Percentiles rank a stretch among this genome's conserved stretches.
Conservation (phyloP, 2,888 invertebrate genomes). For the Smittia aterrima region DNA sequence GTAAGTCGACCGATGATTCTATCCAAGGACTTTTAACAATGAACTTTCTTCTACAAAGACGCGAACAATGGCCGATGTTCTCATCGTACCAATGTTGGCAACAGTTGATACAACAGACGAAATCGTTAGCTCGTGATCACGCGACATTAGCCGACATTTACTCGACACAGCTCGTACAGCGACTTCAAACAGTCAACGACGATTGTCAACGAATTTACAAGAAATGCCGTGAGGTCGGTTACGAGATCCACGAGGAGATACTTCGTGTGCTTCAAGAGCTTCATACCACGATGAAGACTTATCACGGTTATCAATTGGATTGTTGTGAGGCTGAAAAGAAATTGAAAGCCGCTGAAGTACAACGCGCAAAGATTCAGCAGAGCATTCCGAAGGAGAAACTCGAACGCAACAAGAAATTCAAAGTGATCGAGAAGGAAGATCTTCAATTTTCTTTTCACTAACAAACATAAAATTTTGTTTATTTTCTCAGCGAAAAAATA, state of each 20-base stretch:
- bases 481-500: conserved; percentile 72
- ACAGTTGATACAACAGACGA: conserved; percentile 81
- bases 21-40: not conserved
- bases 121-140: conserved; percentile 85
- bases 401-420: conserved; percentile 76
- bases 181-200: conserved; percentile 82
- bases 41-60: conserved; percentile 56
- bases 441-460: conserved; percentile 66
- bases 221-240: conserved; percentile 81
- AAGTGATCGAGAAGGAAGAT: conserved; percentile 86
- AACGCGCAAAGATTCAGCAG: conserved; percentile 65
- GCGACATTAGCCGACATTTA: conserved; percentile 87
- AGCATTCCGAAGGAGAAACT: conserved; percentile 65
- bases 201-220: conserved; percentile 80
- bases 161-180: conserved; percentile 77
- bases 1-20: conserved; percentile 55
- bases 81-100: conserved; percentile 91
- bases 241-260: conserved; percentile 91
- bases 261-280: conserved; percentile 86
- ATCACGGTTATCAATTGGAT: conserved; percentile 79
- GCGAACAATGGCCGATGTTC: conserved; percentile 88
- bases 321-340: conserved; percentile 84
- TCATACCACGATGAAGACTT: conserved; percentile 91
- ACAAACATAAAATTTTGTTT: conserved; percentile 37
- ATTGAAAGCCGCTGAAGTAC: conserved; percentile 76